Conservation (phyloP, 2,113 vertebrate species). For the Xiphias gladius region DNA sequence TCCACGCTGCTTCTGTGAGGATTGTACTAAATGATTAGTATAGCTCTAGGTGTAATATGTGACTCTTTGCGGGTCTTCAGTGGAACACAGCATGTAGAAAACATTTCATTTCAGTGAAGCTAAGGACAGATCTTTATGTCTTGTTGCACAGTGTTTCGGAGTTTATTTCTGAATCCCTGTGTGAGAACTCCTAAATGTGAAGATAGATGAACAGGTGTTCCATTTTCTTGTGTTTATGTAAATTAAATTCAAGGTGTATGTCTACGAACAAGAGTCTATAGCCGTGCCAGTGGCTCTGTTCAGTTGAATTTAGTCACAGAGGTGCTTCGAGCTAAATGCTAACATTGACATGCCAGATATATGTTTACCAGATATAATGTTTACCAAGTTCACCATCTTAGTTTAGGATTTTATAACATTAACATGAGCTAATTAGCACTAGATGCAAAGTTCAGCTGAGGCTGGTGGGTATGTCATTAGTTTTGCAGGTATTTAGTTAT, state of each 20-base stretch:
- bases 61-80: neutral
- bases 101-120: neutral
- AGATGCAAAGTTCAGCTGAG: neutral
- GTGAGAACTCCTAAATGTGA: neutral
- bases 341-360: too few relatives aligned
- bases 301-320: neutral
- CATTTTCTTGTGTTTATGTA: neutral
- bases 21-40: neutral
- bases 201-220: neutral
- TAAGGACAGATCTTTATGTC: neutral
- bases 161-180: neutral
- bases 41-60: neutral
- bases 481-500: too few relatives aligned
- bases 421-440: neutral
- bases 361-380: too few relatives aligned
- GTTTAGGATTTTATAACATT: neutral
- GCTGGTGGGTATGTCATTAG: too few relatives aligned
- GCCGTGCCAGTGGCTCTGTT: neutral
- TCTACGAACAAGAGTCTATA: neutral
- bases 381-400: too few relatives aligned
- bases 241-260: neutral
- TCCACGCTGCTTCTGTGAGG: constrained; percentile 9
- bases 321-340: too few relatives aligned
- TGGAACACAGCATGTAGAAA: neutral
- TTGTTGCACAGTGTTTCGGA: neutral